These are phyloP conservation scores for Oreochromis aureus DNA, from an alignment of 2,113 vertebrate genomes.

Conservation along the genomic window DNA sequence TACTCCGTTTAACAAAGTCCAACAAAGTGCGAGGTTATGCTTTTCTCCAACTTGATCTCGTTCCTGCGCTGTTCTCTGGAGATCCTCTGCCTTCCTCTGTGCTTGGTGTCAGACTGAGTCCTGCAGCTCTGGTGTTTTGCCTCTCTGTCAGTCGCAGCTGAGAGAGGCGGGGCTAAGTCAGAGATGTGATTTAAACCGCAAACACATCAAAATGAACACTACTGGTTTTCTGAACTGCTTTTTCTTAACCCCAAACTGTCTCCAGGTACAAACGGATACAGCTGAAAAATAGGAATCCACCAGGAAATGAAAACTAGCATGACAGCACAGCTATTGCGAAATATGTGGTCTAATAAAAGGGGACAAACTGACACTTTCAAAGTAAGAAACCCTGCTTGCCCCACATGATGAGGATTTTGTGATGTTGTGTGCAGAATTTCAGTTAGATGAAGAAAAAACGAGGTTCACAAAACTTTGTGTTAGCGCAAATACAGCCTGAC, in stretches of 20 bases:
- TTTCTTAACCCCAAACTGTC: background rate
- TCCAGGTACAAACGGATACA: background rate
- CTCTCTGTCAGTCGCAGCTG: slow-evolving; percentile 5
- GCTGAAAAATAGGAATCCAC: background rate
- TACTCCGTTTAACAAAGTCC: background rate
- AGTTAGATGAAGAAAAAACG: background rate
- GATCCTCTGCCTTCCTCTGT: slow-evolving; percentile 14
- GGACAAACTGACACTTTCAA: background rate
- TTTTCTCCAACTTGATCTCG: background rate
- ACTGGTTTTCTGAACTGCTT: background rate
- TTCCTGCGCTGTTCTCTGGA: slow-evolving; percentile 5
- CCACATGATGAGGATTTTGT: background rate
- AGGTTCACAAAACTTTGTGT: background rate
- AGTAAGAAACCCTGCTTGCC: background rate
- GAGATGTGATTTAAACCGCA: background rate
- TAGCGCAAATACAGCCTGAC: background rate
- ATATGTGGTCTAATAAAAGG: background rate
- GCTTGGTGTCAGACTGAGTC: slow-evolving; percentile 32
- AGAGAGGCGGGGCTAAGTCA: slow-evolving; percentile 45
- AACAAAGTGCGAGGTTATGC: background rate
- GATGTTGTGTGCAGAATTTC: background rate
- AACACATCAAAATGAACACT: background rate
- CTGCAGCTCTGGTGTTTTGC: slow-evolving; percentile 23
- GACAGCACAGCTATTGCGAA: background rate
- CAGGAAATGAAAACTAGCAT: background rate